Percentiles rank a stretch among this genome's conserved stretches.
Conservation (phyloP, 2,888 invertebrate genomes). For the Plagiodera versicolora region DNA sequence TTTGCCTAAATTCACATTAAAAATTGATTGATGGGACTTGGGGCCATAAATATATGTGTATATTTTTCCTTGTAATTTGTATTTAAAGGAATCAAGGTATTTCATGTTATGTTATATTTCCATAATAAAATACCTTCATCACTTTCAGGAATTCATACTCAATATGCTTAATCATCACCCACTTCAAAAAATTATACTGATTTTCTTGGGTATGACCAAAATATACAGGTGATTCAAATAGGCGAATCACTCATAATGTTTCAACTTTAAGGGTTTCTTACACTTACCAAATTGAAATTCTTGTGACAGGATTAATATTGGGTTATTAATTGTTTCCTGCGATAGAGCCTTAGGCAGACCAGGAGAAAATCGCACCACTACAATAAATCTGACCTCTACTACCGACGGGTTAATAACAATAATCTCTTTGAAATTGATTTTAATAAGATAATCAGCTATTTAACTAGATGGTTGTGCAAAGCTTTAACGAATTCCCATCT, state of each 20-base stretch:
- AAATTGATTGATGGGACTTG: too few relatives aligned
- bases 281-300: slow-evolving; percentile 6
- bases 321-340: slow-evolving; percentile 2
- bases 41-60: too few relatives aligned
- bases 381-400: slow-evolving; percentile 51
- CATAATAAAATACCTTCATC: too few relatives aligned
- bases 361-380: slow-evolving; percentile 28
- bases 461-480: slow-evolving; percentile 26
- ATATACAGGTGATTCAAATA: background rate
- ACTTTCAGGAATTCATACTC: too few relatives aligned
- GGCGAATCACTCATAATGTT: background rate
- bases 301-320: background rate
- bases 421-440: slow-evolving; percentile 49
- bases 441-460: slow-evolving; percentile 48
- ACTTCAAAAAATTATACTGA: too few relatives aligned
- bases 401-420: slow-evolving; percentile 40
- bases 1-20: too few relatives aligned
- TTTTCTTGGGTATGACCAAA: too few relatives aligned
- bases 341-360: slow-evolving; percentile 10
- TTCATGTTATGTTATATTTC: too few relatives aligned
- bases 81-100: too few relatives aligned
- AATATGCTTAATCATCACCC: too few relatives aligned
- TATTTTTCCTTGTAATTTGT: too few relatives aligned
- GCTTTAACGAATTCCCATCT: slow-evolving; percentile 28
- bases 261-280: too few relatives aligned